Evolutionary conservation across 2,888 invertebrate species (phyloP).

Genomic region (Cantharis lateralis): DNA sequence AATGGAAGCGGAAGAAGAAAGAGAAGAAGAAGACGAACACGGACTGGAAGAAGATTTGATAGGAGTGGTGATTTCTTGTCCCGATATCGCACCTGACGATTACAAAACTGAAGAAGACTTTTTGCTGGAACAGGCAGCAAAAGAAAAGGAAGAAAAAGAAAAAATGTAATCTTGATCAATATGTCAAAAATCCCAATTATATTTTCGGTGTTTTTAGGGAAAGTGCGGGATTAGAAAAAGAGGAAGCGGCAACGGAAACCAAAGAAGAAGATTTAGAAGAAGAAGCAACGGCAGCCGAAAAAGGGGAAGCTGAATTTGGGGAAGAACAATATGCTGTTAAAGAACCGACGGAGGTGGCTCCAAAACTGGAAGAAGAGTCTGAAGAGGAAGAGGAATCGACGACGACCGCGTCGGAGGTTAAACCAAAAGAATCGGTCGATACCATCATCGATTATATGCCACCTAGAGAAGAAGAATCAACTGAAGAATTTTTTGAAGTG

Average conservation of each 20-base stretch:
- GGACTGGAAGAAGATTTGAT: slow-evolving; percentile 11
- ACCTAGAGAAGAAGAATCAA: background rate
- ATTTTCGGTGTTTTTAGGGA: background rate
- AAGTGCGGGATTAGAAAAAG: slow-evolving; percentile 27
- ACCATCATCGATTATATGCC: background rate
- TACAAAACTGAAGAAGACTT: slow-evolving; percentile 27
- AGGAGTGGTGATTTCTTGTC: slow-evolving; percentile 33
- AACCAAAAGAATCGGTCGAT: background rate
- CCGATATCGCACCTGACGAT: slow-evolving; percentile 33
- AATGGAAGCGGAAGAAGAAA: slow-evolving; percentile 20
- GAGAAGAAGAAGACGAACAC: slow-evolving; percentile 7
- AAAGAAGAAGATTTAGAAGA: slow-evolving; percentile 27
- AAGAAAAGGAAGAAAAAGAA: slow-evolving; percentile 1
- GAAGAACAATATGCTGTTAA: background rate
- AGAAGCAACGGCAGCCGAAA: background rate
- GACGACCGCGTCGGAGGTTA: background rate
- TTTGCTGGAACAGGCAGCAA: background rate
- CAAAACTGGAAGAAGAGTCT: background rate
- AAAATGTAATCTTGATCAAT: background rate
- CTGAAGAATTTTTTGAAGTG: background rate
- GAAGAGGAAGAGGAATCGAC: background rate
- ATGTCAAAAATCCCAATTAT: background rate
- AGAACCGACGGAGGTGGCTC: background rate
- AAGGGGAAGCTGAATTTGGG: background rate
- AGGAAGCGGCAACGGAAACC: slow-evolving; percentile 24